Base-by-base conservation (phyloP, 2,888 invertebrate genomes). In the Microchrysa polita region DNA sequence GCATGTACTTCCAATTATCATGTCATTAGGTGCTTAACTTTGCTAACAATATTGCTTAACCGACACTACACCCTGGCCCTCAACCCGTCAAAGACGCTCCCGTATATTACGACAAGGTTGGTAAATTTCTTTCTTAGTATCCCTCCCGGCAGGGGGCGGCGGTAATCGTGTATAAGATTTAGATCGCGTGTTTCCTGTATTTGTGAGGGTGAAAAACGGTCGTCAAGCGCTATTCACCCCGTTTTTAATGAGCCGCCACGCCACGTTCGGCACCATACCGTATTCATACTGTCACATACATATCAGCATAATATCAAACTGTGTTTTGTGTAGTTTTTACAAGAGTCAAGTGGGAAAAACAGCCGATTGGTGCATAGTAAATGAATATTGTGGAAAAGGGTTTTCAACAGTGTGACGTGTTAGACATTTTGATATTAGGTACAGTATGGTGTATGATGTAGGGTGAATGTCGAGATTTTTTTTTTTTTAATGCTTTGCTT, bases 21-120 rank as follows among this genome's bases (percentile, higher is more conserved):
- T 69, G 69, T 69, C 69, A 69, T 69, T 69, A 69, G 55, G 69
- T 69, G 69, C 69, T 69, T 69, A 69, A 40, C 69, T 69, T 57
- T 34, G 22, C 69, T 55, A 69, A 69, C 69, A 69, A 57, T n/a
- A n/a, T 42, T 55, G 55, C 57, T 55, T 57, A 55, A 55, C 40
- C 61, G 5, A 18, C 55, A 20, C 34, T 4, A 40, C 5, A 9
- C 14, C 14, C n/a, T n/a, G 14, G 23, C 16, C 12, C 12, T 48
- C 14, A 57, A 40, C 16, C 20, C 7, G 27, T 7, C 27, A 7
- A 34, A 34, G 4, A 34, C 27, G 27, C 7, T 34, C 27, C n/a
- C n/a, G 7, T 34, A 34, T 34, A n/a, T n/a, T n/a, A n/a, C n/a
- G n/a, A n/a, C 4, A 42, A 60, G 60, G 34, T 14, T 4, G n/a